Percentiles rank a stretch among this genome's conserved stretches.
Conservation (phyloP, 2,797 vertebrate species). For the Bradypodion pumilum region DNA sequence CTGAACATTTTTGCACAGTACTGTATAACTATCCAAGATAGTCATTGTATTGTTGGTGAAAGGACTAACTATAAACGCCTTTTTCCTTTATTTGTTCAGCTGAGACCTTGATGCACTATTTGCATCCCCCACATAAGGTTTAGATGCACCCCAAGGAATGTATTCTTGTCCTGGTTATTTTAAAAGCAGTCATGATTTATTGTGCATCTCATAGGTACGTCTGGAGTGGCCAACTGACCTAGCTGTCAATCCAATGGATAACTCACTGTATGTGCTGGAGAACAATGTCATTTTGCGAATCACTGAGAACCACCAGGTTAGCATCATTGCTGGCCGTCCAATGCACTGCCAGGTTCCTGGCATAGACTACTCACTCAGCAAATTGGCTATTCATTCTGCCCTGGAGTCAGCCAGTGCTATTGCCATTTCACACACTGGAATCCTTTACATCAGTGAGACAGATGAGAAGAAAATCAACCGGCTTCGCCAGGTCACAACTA, state of each 20-base stretch:
- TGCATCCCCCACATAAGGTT: constrained; percentile 62
- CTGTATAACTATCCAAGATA: constrained; percentile 62
- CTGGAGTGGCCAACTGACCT: constrained; percentile 99
- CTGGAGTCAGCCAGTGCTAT: constrained; percentile 97
- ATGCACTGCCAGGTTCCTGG: constrained; percentile 99
- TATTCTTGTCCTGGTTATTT: constrained; percentile 62
- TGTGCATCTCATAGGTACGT: constrained; percentile 85
- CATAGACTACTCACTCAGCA: constrained; percentile 98
- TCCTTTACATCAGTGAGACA: constrained; percentile 97
- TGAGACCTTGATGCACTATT: constrained; percentile 66
- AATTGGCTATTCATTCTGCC: constrained; percentile 94
- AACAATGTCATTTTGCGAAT: constrained; percentile 98
- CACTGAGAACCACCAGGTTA: constrained; percentile 99
- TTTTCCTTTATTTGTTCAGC: constrained; percentile 59
- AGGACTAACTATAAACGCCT: constrained; percentile 53
- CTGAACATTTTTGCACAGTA: too few relatives aligned
- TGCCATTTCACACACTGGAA: constrained; percentile 92
- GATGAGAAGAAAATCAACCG: constrained; percentile 99
- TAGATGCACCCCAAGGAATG: constrained; percentile 60
- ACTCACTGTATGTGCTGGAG: constrained; percentile 97
- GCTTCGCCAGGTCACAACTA: constrained; percentile 95
- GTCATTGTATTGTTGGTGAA: constrained; percentile 47
- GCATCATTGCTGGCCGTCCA: constrained; percentile 96
- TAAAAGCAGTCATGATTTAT: constrained; percentile 58
- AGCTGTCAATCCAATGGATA: constrained; percentile 98